These are phyloP conservation scores for Adelognathus sp. DNA, from an alignment of 2,888 invertebrate genomes.

Conservation along the genomic window DNA sequence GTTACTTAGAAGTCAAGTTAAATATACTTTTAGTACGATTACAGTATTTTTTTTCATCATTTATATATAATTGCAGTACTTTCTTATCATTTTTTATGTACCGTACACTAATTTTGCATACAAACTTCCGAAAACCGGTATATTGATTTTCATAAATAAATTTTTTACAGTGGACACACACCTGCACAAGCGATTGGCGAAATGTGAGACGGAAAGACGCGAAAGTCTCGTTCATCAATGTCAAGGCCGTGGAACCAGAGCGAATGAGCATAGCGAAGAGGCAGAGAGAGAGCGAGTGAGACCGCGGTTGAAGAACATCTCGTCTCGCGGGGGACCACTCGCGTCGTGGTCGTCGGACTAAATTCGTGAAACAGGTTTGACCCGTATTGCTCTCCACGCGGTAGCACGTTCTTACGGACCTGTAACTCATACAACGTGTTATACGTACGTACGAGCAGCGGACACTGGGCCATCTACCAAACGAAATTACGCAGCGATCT, in stretches of 20 bases:
- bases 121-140: too few relatives aligned
- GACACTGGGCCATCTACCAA: slow-evolving; percentile 16
- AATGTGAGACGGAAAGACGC: slow-evolving; percentile 13
- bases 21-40: too few relatives aligned
- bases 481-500: slow-evolving; percentile 13
- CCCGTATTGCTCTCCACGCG: slow-evolving; percentile 51
- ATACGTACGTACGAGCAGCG: slow-evolving; percentile 1
- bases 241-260: slow-evolving; percentile 43
- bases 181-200: slow-evolving; percentile 23
- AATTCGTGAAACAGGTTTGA: slow-evolving; percentile 54
- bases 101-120: too few relatives aligned
- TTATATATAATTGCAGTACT: too few relatives aligned
- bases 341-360: slow-evolving; percentile 37
- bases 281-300: neutral
- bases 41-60: too few relatives aligned
- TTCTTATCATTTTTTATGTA: too few relatives aligned
- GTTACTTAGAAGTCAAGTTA: too few relatives aligned
- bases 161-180: too few relatives aligned
- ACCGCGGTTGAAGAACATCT: slow-evolving; percentile 45
- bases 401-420: slow-evolving; percentile 3
- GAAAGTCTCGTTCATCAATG: slow-evolving; percentile 59
- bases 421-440: slow-evolving; percentile 12
- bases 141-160: too few relatives aligned
- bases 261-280: slow-evolving; percentile 32
- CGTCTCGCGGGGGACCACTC: slow-evolving; percentile 28